Conservation (phyloP, 1,140 invertebrate species). For the Agrypnia vestita region DNA sequence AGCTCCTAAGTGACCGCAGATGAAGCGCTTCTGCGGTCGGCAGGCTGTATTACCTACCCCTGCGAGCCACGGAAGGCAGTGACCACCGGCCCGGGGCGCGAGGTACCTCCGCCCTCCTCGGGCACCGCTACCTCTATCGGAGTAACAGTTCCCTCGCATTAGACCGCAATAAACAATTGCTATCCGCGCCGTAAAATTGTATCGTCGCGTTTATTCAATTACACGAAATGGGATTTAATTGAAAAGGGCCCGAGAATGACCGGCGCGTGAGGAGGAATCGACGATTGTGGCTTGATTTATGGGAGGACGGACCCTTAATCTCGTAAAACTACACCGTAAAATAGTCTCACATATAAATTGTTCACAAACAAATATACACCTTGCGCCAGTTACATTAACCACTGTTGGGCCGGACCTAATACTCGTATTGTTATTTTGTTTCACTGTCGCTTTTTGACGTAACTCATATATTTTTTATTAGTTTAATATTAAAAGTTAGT, state of each 20-base stretch:
- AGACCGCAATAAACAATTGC: constrained; percentile 43
- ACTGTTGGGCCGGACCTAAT: background rate
- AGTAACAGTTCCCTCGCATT: constrained; percentile 16
- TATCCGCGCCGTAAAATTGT: constrained; percentile 43
- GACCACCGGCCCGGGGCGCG: background rate
- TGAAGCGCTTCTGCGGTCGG: constrained; percentile 11
- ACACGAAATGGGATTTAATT: constrained; percentile 59
- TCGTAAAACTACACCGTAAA: constrained; percentile 35
- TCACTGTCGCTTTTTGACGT: too few species aligned
- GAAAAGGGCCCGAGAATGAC: constrained; percentile 53
- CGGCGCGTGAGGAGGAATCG: constrained; percentile 36
- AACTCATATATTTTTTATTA: too few species aligned
- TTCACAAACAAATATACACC: constrained; percentile 30
- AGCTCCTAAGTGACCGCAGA: background rate
- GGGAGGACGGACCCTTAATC: constrained; percentile 25
- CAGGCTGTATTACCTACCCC: constrained; percentile 11
- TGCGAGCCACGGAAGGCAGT: constrained; percentile 13
- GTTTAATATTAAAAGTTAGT: too few species aligned
- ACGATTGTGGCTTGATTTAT: constrained; percentile 43
- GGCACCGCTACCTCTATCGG: constrained; percentile 15
- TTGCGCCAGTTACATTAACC: constrained; percentile 2
- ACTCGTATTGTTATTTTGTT: too few species aligned
- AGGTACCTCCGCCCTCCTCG: too few species aligned
- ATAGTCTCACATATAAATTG: constrained; percentile 30
- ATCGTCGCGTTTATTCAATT: constrained; percentile 58